These are phyloP conservation scores for Drosophila buzzatii DNA, from an alignment of 2,888 invertebrate species.

Conservation along the genomic window DNA sequence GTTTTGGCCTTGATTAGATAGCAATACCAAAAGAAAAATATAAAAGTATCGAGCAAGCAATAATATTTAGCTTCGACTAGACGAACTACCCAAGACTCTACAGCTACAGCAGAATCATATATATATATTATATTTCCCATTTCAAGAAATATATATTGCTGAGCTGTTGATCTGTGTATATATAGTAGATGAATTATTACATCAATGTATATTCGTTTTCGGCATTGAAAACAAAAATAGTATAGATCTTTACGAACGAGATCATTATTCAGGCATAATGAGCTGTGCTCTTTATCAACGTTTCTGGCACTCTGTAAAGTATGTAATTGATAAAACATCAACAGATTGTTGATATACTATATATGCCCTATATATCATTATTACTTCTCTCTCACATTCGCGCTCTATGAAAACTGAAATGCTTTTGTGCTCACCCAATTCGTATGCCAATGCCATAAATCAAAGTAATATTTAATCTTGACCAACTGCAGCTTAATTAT, in stretches of 20 bases:
- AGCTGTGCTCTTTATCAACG: not conserved
- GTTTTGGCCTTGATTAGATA: conserved; percentile 45
- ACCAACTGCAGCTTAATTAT: not conserved
- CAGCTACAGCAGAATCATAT: not conserved
- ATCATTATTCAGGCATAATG: not conserved
- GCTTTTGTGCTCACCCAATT: not conserved
- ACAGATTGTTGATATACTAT: not conserved
- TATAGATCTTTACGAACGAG: not conserved
- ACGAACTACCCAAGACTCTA: conserved; percentile 4
- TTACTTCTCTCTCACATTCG: not conserved
- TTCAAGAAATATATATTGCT: no score
- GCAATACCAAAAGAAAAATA: conserved; percentile 10
- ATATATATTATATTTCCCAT: not conserved
- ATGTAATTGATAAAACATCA: no score
- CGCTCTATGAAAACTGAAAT: not conserved
- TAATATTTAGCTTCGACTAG: not conserved
- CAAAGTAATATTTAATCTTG: not conserved
- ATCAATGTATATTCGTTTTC: no score
- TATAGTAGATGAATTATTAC: no score
- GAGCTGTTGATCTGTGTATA: no score
- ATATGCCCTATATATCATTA: not conserved
- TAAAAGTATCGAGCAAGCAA: not conserved
- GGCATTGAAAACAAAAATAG: not conserved
- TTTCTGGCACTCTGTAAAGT: not conserved
- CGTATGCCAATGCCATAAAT: conserved; percentile 3